Conservation (phyloP, 1,140 invertebrate species). For the Microplitis demolitor region DNA sequence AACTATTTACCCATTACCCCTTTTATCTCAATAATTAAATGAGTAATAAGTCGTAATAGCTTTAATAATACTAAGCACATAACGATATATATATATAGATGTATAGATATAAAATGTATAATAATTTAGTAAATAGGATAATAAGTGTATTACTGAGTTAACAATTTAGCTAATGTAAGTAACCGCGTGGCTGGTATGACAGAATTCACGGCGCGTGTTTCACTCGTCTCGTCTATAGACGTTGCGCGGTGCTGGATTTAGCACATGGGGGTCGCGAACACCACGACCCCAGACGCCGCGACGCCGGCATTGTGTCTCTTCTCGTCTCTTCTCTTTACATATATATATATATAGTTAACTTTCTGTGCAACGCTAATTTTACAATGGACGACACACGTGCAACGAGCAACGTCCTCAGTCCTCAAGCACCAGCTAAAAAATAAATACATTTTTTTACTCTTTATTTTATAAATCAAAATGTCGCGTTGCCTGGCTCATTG, state of each 20-base stretch:
- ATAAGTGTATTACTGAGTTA: background rate
- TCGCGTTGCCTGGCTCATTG: too few species aligned
- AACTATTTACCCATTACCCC: too few species aligned
- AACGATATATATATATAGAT: too few species aligned
- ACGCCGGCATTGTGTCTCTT: conserved; percentile 58
- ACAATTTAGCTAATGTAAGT: background rate
- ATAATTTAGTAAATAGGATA: background rate
- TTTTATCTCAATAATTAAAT: too few species aligned
- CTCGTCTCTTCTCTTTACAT: too few species aligned
- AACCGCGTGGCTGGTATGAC: background rate
- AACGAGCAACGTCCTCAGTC: background rate
- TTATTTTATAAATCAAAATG: too few species aligned
- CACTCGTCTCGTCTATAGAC: background rate
- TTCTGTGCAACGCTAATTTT: conserved; percentile 53
- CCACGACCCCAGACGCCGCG: conserved; percentile 57
- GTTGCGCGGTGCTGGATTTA: conserved; percentile 47
- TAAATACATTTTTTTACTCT: too few species aligned
- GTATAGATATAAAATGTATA: too few species aligned
- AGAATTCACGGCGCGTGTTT: conserved; percentile 17
- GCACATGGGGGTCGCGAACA: conserved; percentile 49
- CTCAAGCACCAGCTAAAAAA: background rate
- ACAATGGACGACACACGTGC: conserved; percentile 46
- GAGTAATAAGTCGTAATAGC: too few species aligned
- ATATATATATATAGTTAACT: too few species aligned
- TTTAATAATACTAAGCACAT: too few species aligned